Base-by-base conservation (phyloP, 2,888 invertebrate species). In the Ornithoptera priamus region DNA sequence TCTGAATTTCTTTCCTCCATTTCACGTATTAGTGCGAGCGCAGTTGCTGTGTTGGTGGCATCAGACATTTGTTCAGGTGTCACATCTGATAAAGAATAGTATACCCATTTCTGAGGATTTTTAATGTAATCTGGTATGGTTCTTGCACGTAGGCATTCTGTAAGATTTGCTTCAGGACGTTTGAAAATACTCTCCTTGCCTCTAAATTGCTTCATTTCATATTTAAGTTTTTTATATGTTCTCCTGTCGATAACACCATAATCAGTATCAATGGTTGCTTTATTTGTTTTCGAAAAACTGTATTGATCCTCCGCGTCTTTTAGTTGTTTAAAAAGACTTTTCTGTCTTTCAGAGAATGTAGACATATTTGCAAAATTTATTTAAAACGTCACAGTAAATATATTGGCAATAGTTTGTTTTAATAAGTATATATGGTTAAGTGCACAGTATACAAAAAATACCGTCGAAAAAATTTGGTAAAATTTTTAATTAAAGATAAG, bases 61-160 rank as follows among this genome's bases (percentile, higher is more conserved):
- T 97, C 97, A 0, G 97, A 96, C 89, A 97, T 95, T 79, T 97
- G 96, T 20, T 94, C 94, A 70, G 93, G 93, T 10, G 93, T 93
- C 4, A 97, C 97, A 93, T 97, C 96, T 39, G 94, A 95, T 22
- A 98, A 85, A 20, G 95, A 95, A 79, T 98, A 97, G 80, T 95
- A 96, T 17, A 94, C 95, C 96, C 97, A 97, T 81, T 96, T 97
- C 72, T 96, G 94, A 18, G 97, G 97, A 87, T 97, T 95, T 74
- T 94, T 94, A 78, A 95, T 93, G 79, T 94, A 94, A 73, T 82
- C 89, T 69, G 85, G 90, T 71, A 83, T 80, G 68, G 77, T 87
- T 81, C 80, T 91, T 20, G 78, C 87, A 63, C 93, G 93, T 53
- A 94, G 85, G 76, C 94, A 94, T 72, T 93, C 92, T 0, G 86